Percentiles rank a stretch among this genome's conserved stretches.
Conservation (phyloP, 2,797 vertebrate species). For the Galago senegalensis region DNA sequence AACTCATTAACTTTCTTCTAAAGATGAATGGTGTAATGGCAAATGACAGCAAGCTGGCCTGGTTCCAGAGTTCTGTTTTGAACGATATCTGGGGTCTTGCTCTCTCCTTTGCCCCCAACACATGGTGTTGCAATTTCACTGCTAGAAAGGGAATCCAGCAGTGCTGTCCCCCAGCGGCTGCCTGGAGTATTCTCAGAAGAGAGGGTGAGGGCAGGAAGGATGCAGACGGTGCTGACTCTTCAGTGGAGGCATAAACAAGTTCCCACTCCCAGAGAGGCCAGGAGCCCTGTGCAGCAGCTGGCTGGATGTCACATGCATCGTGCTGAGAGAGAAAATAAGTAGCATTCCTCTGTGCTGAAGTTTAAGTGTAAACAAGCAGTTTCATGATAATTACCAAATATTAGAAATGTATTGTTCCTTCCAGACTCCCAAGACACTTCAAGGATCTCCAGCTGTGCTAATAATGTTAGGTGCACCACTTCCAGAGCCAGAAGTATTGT, state of each 20-base stretch:
- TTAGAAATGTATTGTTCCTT: constrained; percentile 76
- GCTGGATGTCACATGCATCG: background rate
- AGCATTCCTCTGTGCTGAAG: constrained; percentile 65
- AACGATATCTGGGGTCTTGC: background rate
- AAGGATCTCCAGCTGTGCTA: constrained; percentile 74
- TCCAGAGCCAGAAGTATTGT: constrained; percentile 47
- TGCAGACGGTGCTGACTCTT: background rate
- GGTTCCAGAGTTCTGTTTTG: background rate
- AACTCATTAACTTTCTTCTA: constrained; percentile 7
- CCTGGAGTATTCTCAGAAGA: constrained; percentile 56
- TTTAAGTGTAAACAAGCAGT: constrained; percentile 81
- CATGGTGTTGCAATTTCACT: constrained; percentile 47
- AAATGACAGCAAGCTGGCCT: background rate
- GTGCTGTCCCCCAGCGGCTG: background rate
- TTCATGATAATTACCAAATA: constrained; percentile 79
- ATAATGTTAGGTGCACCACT: background rate
- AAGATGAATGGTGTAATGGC: constrained; percentile 3
- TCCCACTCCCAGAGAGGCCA: background rate
- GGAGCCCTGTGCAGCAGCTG: constrained; percentile 36
- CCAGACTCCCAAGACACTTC: constrained; percentile 62
- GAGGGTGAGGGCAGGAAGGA: background rate
- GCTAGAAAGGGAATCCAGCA: background rate
- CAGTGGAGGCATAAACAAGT: constrained; percentile 59
- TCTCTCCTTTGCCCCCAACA: background rate
- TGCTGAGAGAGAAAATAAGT: constrained; percentile 62